Conservation (phyloP, 2,113 vertebrate species). For the Brachyistius frenatus region DNA sequence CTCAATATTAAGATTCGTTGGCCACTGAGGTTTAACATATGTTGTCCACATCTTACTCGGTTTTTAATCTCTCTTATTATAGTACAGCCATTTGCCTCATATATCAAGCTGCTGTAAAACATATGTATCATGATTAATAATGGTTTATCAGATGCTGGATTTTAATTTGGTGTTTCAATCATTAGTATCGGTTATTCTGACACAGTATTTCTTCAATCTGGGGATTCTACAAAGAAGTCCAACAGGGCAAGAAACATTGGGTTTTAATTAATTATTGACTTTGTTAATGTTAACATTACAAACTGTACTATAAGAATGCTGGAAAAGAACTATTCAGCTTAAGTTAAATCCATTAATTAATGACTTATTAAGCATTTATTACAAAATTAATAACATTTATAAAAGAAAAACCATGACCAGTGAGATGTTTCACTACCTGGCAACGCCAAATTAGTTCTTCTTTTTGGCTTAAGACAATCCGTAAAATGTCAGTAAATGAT, state of each 20-base stretch:
- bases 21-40: slow-evolving; percentile 33
- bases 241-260: background rate
- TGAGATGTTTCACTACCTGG: background rate
- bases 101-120: background rate
- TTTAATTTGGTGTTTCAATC: slow-evolving; percentile 2
- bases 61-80: slow-evolving; percentile 20
- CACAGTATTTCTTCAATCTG: background rate
- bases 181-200: background rate
- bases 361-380: background rate
- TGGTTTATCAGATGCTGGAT: background rate
- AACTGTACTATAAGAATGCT: too few relatives aligned
- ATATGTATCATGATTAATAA: background rate
- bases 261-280: background rate
- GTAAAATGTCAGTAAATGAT: background rate
- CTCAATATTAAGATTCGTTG: slow-evolving; percentile 44
- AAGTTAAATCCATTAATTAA: background rate
- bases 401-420: background rate
- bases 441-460: background rate
- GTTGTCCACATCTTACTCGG: slow-evolving; percentile 9
- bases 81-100: background rate
- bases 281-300: background rate
- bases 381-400: background rate
- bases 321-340: too few relatives aligned
- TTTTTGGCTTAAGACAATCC: background rate
- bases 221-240: background rate